Evolutionary conservation across 2,113 vertebrate species (phyloP), one percentile per base, ranked within the genome.

Genomic region (Nothocercus julius): DNA sequence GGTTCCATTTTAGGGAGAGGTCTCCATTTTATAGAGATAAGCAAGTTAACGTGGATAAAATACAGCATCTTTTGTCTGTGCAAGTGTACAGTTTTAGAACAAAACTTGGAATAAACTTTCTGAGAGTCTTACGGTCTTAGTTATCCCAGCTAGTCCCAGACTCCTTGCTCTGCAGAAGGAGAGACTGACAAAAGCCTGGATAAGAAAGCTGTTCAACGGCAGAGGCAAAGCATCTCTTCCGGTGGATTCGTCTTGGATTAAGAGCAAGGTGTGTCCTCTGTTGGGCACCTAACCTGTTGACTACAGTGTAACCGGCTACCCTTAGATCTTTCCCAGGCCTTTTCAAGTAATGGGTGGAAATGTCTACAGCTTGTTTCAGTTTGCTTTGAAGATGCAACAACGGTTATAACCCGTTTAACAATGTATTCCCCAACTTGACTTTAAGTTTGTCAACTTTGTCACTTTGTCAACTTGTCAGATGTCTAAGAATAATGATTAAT

Each of bases 261-360:
- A 79, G 91, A 96, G 92, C 27, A 51, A 75, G 17, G 25, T 22
- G 1, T 59, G 40, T 7, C 84, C 84, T 94, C 74, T 86, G 84
- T 67, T 92, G 91, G 94, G 8, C 75, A 56, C 16, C 75, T 73
- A 72, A 96, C 92, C 87, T 90, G 84, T 90, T 36, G 95, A 96
- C 90, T 93, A 40, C 40, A 13, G 16, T 13, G 6, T 27, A 40
- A 36, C 47, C 18, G 38, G 4, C 5, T 16, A 19, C 56, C 61
- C 89, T 72, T 49, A 59, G 8, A 51, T 17, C 5, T 70, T 44
- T 22, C 49, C 21, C n/a, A 61, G 69, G 20, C 92, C 90, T 81
- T 42, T 85, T 83, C 63, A 20, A 78, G 85, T 86, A 82, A 92
- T 63, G 74, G 94, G 63, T 61, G 77, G 89, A 75, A 68, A 72